Percentiles rank a stretch among this genome's conserved stretches.
Evolutionary conservation across 2,888 invertebrate genomes (phyloP).

Genomic region (Dynastes tityus): DNA sequence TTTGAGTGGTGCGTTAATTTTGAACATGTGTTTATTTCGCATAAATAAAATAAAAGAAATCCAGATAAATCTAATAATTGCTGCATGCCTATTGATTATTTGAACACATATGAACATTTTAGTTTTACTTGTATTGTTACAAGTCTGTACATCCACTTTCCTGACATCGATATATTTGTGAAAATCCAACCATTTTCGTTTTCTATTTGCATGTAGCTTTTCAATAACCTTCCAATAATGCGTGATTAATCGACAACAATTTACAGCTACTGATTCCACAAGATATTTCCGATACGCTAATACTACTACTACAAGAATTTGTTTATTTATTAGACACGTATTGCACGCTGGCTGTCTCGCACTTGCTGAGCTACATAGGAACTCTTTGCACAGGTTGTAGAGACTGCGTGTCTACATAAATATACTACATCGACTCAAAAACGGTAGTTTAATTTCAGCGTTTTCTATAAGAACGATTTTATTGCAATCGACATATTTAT

Average conservation of each 20-base stretch:
- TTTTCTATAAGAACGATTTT: constrained; percentile 1
- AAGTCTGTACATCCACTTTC: too few species aligned
- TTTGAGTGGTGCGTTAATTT: too few species aligned
- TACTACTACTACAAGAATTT: constrained; percentile 31
- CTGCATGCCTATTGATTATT: too few species aligned
- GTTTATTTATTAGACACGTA: constrained; percentile 29
- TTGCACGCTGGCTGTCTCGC: constrained; percentile 13
- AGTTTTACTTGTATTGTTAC: too few species aligned
- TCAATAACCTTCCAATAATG: constrained; percentile 36
- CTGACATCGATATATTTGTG: constrained; percentile 5
- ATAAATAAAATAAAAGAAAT: too few species aligned
- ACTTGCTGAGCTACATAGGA: constrained; percentile 1
- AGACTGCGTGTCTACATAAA: neutral
- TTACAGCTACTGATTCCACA: constrained; percentile 37
- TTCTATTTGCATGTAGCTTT: constrained; percentile 28
- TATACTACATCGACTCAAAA: neutral
- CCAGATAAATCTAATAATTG: too few species aligned
- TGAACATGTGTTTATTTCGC: too few species aligned
- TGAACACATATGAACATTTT: too few species aligned
- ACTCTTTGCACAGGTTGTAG: neutral
- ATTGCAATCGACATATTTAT: neutral
- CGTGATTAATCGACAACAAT: constrained; percentile 36
- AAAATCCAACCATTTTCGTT: constrained; percentile 27
- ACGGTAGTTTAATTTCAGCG: constrained; percentile 1
- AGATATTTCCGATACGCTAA: constrained; percentile 23